These are phyloP conservation scores for Crotalus tigris DNA, from an alignment of 2,113 vertebrate species.

Conservation along the genomic window DNA sequence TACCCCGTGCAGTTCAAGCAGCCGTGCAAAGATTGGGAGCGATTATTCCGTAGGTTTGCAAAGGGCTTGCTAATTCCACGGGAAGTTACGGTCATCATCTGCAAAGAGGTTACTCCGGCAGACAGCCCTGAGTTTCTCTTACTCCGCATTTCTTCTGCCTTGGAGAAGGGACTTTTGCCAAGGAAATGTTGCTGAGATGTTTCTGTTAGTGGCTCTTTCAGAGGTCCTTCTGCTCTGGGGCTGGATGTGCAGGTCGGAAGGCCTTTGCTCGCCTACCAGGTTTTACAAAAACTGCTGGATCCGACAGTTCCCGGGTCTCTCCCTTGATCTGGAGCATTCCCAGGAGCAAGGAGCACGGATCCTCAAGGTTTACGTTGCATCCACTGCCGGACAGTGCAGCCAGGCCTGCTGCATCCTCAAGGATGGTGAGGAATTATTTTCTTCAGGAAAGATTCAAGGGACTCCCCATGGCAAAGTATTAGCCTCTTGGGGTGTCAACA, in stretches of 20 bases:
- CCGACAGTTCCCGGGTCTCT: slow-evolving; percentile 82
- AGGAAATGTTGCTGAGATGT: slow-evolving; percentile 66
- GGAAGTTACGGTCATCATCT: background rate
- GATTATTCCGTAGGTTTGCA: background rate
- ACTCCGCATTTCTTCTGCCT: background rate
- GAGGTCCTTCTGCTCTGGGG: slow-evolving; percentile 66
- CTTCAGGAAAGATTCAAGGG: background rate
- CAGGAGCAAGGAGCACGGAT: slow-evolving; percentile 82
- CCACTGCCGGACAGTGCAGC: slow-evolving; percentile 81
- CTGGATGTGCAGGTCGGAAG: slow-evolving; percentile 52
- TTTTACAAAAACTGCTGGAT: slow-evolving; percentile 95
- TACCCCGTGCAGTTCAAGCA: background rate
- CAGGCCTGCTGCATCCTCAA: slow-evolving; percentile 81
- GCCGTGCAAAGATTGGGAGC: background rate
- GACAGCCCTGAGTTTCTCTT: background rate
- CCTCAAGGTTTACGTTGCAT: slow-evolving; percentile 75
- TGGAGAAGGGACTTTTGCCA: background rate
- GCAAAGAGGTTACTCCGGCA: background rate
- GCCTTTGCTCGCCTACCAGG: slow-evolving; percentile 78
- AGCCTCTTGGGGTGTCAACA: background rate
- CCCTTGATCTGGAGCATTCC: slow-evolving; percentile 80
- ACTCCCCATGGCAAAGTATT: background rate
- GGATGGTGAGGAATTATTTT: slow-evolving; percentile 60
- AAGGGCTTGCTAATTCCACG: slow-evolving; percentile 18
- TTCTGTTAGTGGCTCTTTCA: slow-evolving; percentile 49